These are phyloP conservation scores for Agrochola circellaris DNA, from an alignment of 2,888 invertebrate species.

Conservation along the genomic window DNA sequence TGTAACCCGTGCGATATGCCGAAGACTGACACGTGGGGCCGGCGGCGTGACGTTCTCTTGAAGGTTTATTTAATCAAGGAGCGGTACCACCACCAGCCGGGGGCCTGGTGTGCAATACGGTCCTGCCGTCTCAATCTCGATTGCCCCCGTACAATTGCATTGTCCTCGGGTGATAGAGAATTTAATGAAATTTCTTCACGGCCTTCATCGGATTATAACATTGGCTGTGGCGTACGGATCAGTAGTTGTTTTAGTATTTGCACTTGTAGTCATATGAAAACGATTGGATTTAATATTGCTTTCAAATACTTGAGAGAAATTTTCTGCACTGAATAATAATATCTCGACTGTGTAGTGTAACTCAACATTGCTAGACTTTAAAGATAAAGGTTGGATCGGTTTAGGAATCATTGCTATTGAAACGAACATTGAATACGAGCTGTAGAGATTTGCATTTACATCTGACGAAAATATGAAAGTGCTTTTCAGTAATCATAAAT, in stretches of 20 bases:
- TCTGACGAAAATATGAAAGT: neutral
- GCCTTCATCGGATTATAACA: slow-evolving; percentile 78
- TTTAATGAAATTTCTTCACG: slow-evolving; percentile 87
- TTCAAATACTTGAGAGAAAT: slow-evolving; percentile 1
- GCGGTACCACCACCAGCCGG: slow-evolving; percentile 77
- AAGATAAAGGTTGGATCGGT: neutral
- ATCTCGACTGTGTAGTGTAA: neutral
- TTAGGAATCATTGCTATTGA: neutral
- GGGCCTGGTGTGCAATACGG: slow-evolving; percentile 79
- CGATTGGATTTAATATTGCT: slow-evolving; percentile 57
- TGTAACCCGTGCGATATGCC: slow-evolving; percentile 81
- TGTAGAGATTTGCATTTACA: neutral
- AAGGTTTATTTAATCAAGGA: slow-evolving; percentile 90
- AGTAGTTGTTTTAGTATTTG: slow-evolving; percentile 81
- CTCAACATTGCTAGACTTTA: neutral
- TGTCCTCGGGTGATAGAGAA: slow-evolving; percentile 86
- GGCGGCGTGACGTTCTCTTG: slow-evolving; percentile 84
- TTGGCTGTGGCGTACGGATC: slow-evolving; percentile 66
- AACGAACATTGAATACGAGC: neutral
- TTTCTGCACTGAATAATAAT: neutral
- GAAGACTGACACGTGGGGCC: slow-evolving; percentile 79
- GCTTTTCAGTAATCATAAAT: neutral
- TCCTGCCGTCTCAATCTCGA: slow-evolving; percentile 87
- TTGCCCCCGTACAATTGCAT: slow-evolving; percentile 86
- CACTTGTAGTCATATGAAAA: slow-evolving; percentile 58